Base-by-base conservation (phyloP, 2,797 vertebrate species). In the Florisuga fusca region DNA sequence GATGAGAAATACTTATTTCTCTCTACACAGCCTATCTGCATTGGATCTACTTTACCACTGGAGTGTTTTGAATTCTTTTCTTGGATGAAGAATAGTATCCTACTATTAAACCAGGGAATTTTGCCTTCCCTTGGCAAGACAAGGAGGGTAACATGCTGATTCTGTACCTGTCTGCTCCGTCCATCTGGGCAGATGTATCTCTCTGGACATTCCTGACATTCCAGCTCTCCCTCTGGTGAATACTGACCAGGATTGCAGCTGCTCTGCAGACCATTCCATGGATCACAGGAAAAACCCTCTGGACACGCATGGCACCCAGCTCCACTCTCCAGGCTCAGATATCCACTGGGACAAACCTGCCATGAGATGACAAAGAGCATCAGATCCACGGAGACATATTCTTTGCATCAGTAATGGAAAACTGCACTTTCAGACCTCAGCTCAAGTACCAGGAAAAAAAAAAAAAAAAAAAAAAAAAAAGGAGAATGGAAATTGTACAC, bases 231-330 rank as follows among this genome's bases (percentile, higher is more conserved):
- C 62, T 98, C 98, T 15, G 98, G 98, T 2, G 98, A 99, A 94
- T 98, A 97, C 46, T 97, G 97, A 23, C 99, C 98, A 10, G 97
- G 95, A n/a, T 84, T 94, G 63, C 99, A 99, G 59, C 97, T 94
- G 72, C 92, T 97, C 33, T 98, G 96, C 14, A 61, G 85, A 12
- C 98, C 98, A 5, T 63, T 95, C 50, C 2, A 61, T 1, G 95
- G 93, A 63, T 99, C 95, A 73, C 99, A 99, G 3, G 97, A 97
- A 63, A 98, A 98, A 29, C 99, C 99, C 26, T 97, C 84, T 14
- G 99, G 99, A 94, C 99, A 99, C 0, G 98, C 95, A 19, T 94
- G 96, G 85, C 99, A 99, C 84, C 98, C 98, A 26, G 96, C 97
- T 94, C 98, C 87, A 33, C 98, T 98, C 72, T 98, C 98, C 41